Percentiles rank a stretch among this genome's conserved stretches.
Conservation (phyloP, 2,888 invertebrate genomes). For the Nipponacmea schrenckii region DNA sequence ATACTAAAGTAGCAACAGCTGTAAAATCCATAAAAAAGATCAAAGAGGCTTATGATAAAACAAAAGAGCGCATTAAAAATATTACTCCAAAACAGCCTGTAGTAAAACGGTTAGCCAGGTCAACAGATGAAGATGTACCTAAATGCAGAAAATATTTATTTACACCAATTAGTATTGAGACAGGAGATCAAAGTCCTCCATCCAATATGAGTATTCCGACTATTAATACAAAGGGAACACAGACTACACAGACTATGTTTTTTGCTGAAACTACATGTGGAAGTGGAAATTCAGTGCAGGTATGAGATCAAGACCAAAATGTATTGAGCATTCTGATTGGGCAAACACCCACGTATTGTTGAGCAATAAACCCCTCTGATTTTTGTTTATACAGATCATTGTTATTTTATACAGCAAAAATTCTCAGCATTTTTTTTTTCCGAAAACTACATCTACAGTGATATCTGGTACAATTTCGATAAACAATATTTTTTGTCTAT, state of each 20-base stretch:
- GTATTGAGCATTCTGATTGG: slow-evolving; percentile 3
- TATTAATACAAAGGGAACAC: slow-evolving; percentile 2
- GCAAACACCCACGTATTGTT: no score
- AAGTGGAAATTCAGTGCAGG: not conserved
- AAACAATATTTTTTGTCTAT: not conserved
- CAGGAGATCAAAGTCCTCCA: not conserved
- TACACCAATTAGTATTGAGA: not conserved
- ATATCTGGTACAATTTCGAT: not conserved
- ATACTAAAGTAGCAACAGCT: no score
- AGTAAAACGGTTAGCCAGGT: not conserved
- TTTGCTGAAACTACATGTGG: slow-evolving; percentile 3
- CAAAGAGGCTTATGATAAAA: no score
- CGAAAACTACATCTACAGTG: not conserved
- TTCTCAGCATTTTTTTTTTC: not conserved
- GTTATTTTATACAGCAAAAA: not conserved
- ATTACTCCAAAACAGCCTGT: not conserved
- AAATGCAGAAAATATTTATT: not conserved
- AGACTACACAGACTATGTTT: slow-evolving; percentile 1
- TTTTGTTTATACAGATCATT: not conserved
- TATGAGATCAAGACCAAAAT: not conserved
- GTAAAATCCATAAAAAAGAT: no score
- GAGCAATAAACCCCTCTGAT: not conserved
- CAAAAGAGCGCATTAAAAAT: no score
- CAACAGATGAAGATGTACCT: not conserved
- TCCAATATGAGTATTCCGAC: not conserved